phyloP scores from a whole-genome alignment of 2,113 vertebrate genomes.

The Callithrix jacchus region DNA sequence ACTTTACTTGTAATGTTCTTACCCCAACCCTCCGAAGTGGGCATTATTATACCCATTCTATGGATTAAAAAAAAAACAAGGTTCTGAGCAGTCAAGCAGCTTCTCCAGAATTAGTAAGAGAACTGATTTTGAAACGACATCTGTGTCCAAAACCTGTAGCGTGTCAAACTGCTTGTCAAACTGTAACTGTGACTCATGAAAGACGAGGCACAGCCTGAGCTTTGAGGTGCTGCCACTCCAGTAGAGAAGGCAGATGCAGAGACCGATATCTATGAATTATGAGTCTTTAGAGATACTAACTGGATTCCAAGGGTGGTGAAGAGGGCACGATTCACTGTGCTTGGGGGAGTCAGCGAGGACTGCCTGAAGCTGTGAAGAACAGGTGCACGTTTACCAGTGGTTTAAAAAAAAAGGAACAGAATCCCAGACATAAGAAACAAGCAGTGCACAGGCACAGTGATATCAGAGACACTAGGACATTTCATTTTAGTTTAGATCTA shows the following conservation, averaged over 20 bases:
- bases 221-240: background rate
- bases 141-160: background rate
- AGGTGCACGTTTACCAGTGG: background rate
- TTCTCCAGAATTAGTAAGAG: background rate
- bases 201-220: background rate
- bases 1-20: background rate
- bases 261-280: accelerated
- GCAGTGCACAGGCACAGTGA: background rate
- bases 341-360: background rate
- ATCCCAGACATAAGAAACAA: background rate
- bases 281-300: background rate
- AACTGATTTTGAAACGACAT: background rate
- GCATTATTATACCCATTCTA: background rate
- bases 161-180: background rate
- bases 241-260: background rate
- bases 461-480: background rate
- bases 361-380: background rate
- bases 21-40: background rate
- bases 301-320: too few species aligned
- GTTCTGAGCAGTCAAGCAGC: background rate
- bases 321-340: background rate
- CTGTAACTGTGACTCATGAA: background rate
- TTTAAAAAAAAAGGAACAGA: background rate
- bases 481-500: background rate
- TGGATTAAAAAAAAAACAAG: background rate